phyloP scores from a whole-genome alignment of 2,113 vertebrate species.

The Eulemur macaco region DNA sequence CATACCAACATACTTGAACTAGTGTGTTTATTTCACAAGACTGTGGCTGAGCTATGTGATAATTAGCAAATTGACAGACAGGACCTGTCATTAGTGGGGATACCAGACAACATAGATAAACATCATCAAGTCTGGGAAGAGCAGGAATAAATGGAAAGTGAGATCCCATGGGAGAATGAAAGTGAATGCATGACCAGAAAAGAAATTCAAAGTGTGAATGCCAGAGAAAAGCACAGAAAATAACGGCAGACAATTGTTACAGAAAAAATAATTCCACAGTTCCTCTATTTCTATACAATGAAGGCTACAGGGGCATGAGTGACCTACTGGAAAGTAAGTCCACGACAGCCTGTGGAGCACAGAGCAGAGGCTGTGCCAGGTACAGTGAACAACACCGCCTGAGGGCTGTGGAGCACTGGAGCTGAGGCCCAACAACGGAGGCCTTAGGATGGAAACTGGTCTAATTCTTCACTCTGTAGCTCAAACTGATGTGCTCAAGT shows the following conservation, averaged over 20 bases:
- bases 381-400: background rate
- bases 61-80: background rate
- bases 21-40: background rate
- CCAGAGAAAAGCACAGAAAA: background rate
- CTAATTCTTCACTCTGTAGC: background rate
- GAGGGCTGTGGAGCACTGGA: background rate
- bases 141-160: background rate
- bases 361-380: background rate
- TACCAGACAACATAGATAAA: background rate
- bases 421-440: background rate
- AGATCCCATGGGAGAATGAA: background rate
- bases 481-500: background rate
- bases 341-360: background rate
- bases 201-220: background rate
- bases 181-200: background rate
- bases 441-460: background rate
- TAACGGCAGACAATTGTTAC: background rate
- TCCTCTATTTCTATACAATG: background rate
- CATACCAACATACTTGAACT: background rate
- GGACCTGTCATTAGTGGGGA: background rate
- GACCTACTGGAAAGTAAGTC: background rate
- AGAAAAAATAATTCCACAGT: background rate
- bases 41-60: background rate
- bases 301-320: background rate
- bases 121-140: background rate